These are phyloP conservation scores for Agrypnus murinus DNA, from an alignment of 2,888 invertebrate genomes.

Conservation along the genomic window DNA sequence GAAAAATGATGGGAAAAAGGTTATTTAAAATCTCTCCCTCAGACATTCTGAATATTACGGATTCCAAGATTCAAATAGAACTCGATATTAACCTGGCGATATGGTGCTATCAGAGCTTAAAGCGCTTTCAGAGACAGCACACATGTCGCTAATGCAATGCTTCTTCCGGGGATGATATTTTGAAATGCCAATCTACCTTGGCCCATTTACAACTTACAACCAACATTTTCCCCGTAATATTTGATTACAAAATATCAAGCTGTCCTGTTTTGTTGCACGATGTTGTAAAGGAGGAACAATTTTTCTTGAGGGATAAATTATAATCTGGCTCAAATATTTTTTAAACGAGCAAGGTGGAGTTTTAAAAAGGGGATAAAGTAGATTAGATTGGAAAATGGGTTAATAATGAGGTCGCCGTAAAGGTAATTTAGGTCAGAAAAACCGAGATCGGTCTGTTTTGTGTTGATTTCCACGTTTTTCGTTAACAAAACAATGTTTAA, in stretches of 20 bases:
- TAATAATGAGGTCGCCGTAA: constrained; percentile 7
- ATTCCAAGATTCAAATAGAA: constrained; percentile 11
- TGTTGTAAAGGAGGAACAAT: background rate
- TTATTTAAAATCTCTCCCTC: constrained; percentile 18
- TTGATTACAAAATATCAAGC: constrained; percentile 1
- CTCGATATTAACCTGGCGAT: constrained; percentile 23
- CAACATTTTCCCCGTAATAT: background rate
- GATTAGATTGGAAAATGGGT: constrained; percentile 24
- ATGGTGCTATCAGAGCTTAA: constrained; percentile 26
- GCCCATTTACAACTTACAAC: background rate
- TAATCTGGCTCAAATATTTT: too few species aligned
- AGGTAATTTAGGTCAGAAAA: background rate
- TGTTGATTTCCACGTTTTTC: too few species aligned
- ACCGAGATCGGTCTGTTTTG: too few species aligned
- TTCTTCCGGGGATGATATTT: constrained; percentile 6
- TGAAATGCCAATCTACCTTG: constrained; percentile 21
- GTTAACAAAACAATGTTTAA: too few species aligned
- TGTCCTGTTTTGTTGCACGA: background rate
- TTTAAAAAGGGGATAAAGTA: constrained; percentile 1
- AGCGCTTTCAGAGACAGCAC: constrained; percentile 19
- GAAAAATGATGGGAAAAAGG: constrained; percentile 1
- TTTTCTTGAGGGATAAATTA: background rate
- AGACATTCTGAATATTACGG: constrained; percentile 13
- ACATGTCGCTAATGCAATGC: constrained; percentile 19
- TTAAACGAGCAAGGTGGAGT: background rate